These are phyloP conservation scores for Amphipoea oculea DNA, from an alignment of 2,888 invertebrate genomes.

Conservation along the genomic window DNA sequence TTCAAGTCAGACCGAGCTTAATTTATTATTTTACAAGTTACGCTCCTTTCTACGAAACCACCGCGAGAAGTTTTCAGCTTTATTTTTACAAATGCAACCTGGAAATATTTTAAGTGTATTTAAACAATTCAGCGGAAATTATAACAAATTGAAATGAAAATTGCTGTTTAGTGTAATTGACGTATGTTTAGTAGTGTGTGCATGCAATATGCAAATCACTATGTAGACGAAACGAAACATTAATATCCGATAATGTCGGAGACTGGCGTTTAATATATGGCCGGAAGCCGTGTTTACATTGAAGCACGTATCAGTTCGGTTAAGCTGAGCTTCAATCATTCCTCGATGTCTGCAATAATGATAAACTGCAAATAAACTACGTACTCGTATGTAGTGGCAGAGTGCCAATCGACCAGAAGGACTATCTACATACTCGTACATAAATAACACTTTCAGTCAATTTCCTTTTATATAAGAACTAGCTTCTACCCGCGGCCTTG, in stretches of 20 bases:
- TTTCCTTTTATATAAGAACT: neutral
- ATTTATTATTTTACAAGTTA: slow-evolving; percentile 61
- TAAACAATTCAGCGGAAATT: slow-evolving; percentile 21
- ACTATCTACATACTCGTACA: neutral
- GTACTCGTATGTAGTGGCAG: slow-evolving; percentile 3
- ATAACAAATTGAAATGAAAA: slow-evolving; percentile 28
- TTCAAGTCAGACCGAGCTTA: slow-evolving; percentile 54
- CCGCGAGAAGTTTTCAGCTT: slow-evolving; percentile 8
- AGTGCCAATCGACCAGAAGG: neutral
- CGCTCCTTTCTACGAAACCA: slow-evolving; percentile 35
- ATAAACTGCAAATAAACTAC: slow-evolving; percentile 30
- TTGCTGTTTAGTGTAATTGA: slow-evolving; percentile 10
- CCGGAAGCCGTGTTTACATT: neutral
- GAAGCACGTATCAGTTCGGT: neutral
- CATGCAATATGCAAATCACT: slow-evolving; percentile 10
- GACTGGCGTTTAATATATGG: neutral
- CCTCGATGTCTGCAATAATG: slow-evolving; percentile 14
- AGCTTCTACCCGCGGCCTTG: neutral
- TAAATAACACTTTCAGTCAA: neutral
- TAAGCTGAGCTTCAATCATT: slow-evolving; percentile 12
- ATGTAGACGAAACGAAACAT: slow-evolving; percentile 4
- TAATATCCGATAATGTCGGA: slow-evolving; percentile 13
- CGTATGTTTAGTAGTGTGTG: slow-evolving; percentile 4
- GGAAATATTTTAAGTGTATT: slow-evolving; percentile 7
- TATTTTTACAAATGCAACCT: slow-evolving; percentile 34